Base-by-base conservation (phyloP, 2,113 vertebrate species). In the Rhadina sibilatrix region DNA sequence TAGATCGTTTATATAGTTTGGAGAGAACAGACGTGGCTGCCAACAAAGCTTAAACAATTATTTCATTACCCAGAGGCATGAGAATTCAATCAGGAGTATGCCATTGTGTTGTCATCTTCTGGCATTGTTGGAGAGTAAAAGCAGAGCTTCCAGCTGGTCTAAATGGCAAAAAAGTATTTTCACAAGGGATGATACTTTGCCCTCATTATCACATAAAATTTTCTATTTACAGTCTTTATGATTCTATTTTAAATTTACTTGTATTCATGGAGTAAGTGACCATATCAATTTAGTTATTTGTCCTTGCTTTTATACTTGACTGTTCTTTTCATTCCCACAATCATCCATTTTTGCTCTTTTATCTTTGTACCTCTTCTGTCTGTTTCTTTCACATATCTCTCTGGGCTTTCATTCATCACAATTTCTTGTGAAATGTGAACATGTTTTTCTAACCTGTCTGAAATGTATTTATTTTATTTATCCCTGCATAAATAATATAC, bases 221-320 rank as follows among this genome's bases (percentile, higher is more conserved):
- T 94, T 85, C 30, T 85, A 5, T 79, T 42, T 80, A 17, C 24
- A 44, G 27, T 86, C 54, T 47, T 85, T 76, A 25, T 60, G 11
- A 75, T 89, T 95, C 40, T 15, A 44, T 87, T 91, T 87, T 30
- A 84, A 94, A 76, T 68, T 72, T 70, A 54, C 33, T 79, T 95
- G 27, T 85, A 30, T 86, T 83, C 15, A 12, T 90, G 40, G 60
- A 49, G 81, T 87, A 77, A 89, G 50, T 71, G 13, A 76, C 54
- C 3, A 2, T 50, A 59, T 68, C 12, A 37, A 61, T 33, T 89
- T 60, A 46, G 40, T 63, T 76, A 31, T 68, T 87, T 79, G 46
- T 72, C 82, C 63, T 90, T 93, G 57, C 18, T 82, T 91, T 71
- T 30, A 18, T 83, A 17, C 37, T 87, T 85, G 33, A 30, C 30